Conservation (phyloP, 2,113 vertebrate genomes). For the Chloebia gouldiae region DNA sequence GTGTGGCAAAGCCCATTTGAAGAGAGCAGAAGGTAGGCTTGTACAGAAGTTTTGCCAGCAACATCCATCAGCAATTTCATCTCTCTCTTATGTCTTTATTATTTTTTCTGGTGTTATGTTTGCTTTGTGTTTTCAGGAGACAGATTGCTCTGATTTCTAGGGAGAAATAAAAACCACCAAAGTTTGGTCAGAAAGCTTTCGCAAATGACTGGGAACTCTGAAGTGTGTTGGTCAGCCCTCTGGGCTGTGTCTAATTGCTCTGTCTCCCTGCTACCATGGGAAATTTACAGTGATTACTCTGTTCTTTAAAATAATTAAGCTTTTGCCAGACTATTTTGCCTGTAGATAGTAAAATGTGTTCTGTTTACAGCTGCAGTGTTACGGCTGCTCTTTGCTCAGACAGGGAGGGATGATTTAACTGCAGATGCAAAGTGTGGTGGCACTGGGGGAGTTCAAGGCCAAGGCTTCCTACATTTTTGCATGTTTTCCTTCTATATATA, state of each 20-base stretch:
- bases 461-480: neutral
- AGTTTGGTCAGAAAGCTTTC: neutral
- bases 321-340: neutral
- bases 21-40: neutral
- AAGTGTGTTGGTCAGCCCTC: neutral
- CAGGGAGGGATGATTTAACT: neutral
- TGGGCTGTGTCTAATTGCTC: neutral
- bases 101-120: neutral
- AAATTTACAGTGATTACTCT: neutral
- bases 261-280: neutral
- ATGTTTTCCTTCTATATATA: neutral
- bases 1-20: neutral
- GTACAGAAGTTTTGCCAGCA: neutral
- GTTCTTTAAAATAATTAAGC: neutral
- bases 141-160: neutral
- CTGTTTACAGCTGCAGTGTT: neutral
- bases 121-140: neutral
- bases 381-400: neutral
- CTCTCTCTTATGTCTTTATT: neutral
- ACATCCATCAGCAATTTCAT: neutral
- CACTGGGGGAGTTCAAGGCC: neutral
- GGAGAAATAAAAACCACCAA: neutral
- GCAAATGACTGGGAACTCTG: neutral
- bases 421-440: neutral
- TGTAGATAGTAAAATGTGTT: neutral